Conservation (phyloP, 2,888 invertebrate genomes). For the Latheticus oryzae region DNA sequence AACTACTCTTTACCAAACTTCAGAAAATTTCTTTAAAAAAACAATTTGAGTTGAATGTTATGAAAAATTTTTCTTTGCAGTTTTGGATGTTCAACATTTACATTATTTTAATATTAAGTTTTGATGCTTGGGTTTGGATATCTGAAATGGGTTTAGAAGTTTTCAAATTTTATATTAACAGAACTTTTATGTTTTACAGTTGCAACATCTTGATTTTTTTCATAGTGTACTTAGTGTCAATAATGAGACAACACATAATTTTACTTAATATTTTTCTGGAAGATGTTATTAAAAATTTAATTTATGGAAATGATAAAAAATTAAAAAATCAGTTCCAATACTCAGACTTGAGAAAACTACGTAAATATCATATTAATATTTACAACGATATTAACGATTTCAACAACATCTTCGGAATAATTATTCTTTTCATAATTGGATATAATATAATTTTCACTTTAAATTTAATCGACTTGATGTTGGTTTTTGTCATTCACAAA, state of each 20-base stretch:
- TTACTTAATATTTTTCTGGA: constrained; percentile 2
- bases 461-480: constrained; percentile 25
- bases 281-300: not conserved
- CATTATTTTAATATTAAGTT: constrained; percentile 10
- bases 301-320: not conserved
- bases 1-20: too few species aligned
- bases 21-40: constrained; percentile 6
- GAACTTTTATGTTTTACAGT: constrained; percentile 21
- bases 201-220: constrained; percentile 17
- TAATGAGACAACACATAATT: constrained; percentile 15
- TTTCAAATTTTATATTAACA: constrained; percentile 26
- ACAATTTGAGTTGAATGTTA: constrained; percentile 5
- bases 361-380: constrained; percentile 1
- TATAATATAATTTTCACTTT: constrained; percentile 15
- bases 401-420: constrained; percentile 18
- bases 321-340: not conserved
- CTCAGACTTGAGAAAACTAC: constrained; percentile 10
- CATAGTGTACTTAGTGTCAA: constrained; percentile 10
- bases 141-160: not conserved
- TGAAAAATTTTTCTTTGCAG: not conserved
- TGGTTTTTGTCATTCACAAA: constrained; percentile 22
- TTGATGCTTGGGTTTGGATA: constrained; percentile 26
- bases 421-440: constrained; percentile 10
- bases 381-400: constrained; percentile 21
- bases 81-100: constrained; percentile 19